phyloP scores from a whole-genome alignment of 2,113 vertebrate genomes.

The Thalassarche chlororhynchos region DNA sequence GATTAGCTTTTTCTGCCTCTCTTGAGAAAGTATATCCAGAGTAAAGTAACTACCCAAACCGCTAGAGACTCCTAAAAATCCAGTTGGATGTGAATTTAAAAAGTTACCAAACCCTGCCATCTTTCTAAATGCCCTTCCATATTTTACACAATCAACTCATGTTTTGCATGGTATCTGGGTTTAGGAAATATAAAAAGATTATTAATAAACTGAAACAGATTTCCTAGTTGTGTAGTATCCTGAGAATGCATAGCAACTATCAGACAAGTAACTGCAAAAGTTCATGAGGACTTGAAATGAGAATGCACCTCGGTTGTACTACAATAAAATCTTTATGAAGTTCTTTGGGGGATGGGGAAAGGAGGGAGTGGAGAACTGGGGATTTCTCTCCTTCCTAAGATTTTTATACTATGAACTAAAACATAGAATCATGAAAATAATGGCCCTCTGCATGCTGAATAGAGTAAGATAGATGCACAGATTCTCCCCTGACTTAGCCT shows the following conservation, averaged over 20 bases:
- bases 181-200: background rate
- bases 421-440: background rate
- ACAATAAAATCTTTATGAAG: slow-evolving; percentile 40
- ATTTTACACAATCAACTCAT: background rate
- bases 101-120: background rate
- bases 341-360: background rate
- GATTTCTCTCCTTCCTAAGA: background rate
- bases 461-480: background rate
- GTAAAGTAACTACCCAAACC: background rate
- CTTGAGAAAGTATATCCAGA: background rate
- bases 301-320: background rate
- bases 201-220: background rate
- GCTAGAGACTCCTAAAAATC: background rate
- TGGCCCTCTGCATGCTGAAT: background rate
- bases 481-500: background rate
- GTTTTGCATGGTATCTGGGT: background rate
- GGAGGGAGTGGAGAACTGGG: background rate
- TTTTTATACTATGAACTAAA: background rate
- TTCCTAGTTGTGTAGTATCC: background rate
- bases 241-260: background rate
- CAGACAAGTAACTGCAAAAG: background rate
- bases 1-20: background rate
- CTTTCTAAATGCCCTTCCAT: background rate
- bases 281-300: background rate
- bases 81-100: background rate